These are phyloP conservation scores for Carapus acus DNA, from an alignment of 2,797 vertebrate genomes.

Conservation along the genomic window DNA sequence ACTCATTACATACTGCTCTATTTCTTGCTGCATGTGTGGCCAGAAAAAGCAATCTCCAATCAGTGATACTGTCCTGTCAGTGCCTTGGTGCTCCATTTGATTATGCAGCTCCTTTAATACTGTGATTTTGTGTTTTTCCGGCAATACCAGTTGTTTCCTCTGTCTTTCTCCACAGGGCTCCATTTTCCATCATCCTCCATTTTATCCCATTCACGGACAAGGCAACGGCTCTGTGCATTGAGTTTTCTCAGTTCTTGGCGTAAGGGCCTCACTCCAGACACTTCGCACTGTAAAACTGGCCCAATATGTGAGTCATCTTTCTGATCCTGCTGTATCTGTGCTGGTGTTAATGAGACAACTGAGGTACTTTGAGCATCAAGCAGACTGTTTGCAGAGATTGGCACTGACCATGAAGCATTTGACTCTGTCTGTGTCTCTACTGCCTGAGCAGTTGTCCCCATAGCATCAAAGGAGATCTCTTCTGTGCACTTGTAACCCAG, in stretches of 20 bases:
- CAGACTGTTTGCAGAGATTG: background rate
- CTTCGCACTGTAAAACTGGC: slow-evolving; percentile 3
- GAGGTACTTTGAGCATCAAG: background rate
- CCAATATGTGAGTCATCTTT: background rate
- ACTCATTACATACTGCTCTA: background rate
- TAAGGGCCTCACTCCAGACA: background rate
- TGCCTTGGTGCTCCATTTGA: background rate
- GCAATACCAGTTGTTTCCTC: slow-evolving; percentile 11
- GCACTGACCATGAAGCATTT: slow-evolving; percentile 10
- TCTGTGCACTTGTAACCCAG: too few species aligned
- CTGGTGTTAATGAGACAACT: background rate
- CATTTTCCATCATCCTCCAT: background rate
- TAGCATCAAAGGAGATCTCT: slow-evolving; percentile 5
- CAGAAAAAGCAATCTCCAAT: background rate
- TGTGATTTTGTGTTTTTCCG: background rate
- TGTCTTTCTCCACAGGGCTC: background rate
- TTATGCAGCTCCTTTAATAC: slow-evolving; percentile 3
- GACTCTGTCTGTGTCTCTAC: slow-evolving; percentile 1
- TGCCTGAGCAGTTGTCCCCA: background rate
- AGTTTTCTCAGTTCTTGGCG: background rate
- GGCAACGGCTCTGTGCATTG: background rate
- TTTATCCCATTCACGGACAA: background rate
- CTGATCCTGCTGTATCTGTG: slow-evolving; percentile 1
- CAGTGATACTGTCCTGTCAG: background rate
- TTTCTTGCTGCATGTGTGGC: slow-evolving; percentile 9